Conservation (phyloP, 92 coral and sea anemone species). For the Meandrina meandrites region DNA sequence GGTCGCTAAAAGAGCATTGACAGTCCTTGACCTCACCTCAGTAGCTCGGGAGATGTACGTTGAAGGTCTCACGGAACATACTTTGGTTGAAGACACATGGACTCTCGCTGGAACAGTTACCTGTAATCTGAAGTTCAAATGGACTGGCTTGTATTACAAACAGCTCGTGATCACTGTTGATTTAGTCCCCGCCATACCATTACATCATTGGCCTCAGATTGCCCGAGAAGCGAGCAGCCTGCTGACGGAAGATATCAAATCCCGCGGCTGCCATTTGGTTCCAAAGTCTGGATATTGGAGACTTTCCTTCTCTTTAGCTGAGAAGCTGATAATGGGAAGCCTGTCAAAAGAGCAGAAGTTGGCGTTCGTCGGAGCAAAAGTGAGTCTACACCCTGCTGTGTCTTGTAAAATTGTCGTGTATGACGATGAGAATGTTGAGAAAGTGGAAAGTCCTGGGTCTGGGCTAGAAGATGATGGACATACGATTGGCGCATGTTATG, state of each 20-base stretch:
- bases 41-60: slow-evolving; percentile 35
- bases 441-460: not conserved
- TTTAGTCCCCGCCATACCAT: slow-evolving; percentile 50
- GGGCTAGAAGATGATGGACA: not conserved
- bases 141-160: slow-evolving; percentile 56
- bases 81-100: slow-evolving; percentile 52
- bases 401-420: slow-evolving; percentile 37
- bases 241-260: slow-evolving; percentile 44
- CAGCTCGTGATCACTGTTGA: slow-evolving; percentile 54
- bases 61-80: slow-evolving; percentile 54
- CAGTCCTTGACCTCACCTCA: not conserved
- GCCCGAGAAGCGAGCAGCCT: slow-evolving; percentile 29
- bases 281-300: slow-evolving; percentile 60
- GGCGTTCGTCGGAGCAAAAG: slow-evolving; percentile 48
- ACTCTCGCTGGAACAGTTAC: slow-evolving; percentile 54
- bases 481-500: not conserved
- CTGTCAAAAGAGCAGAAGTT: slow-evolving; percentile 36
- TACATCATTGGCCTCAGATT: slow-evolving; percentile 33
- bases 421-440: slow-evolving; percentile 14
- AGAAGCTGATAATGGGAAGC: slow-evolving; percentile 38
- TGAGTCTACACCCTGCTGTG: slow-evolving; percentile 52
- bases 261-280: slow-evolving; percentile 53
- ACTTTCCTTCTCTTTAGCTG: slow-evolving; percentile 56
- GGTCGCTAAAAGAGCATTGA: slow-evolving; percentile 46
- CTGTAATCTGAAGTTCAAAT: slow-evolving; percentile 46